A percentile compares a stretch with the other conserved stretches of the same genome.
Conservation (phyloP, 2,888 invertebrate genomes). For the Phlogophora meticulosa region DNA sequence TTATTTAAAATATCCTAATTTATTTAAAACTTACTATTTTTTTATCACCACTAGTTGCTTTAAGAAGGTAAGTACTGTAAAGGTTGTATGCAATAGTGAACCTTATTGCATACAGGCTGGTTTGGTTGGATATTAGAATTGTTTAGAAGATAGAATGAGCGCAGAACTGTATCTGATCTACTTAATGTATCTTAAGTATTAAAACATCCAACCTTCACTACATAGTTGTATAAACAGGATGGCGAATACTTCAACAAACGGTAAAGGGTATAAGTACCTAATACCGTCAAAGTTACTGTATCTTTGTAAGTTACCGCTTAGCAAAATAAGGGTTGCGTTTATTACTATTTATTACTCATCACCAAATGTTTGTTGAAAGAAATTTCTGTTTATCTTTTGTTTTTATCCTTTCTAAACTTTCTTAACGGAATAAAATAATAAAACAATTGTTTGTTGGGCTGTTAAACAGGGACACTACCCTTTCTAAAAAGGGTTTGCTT, state of each 20-base stretch:
- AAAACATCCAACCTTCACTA: neutral
- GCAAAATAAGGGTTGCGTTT: constrained; percentile 25
- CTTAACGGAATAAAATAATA: constrained; percentile 33
- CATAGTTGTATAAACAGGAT: neutral
- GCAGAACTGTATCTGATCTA: too few species aligned
- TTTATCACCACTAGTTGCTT: too few species aligned
- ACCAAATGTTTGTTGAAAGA: constrained; percentile 11
- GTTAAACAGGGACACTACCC: constrained; percentile 13
- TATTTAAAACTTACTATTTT: too few species aligned
- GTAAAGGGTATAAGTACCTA: neutral
- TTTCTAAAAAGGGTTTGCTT: constrained; percentile 49
- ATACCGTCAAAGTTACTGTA: neutral
- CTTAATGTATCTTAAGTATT: too few species aligned
- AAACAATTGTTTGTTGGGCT: constrained; percentile 35
- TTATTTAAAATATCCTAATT: too few species aligned
- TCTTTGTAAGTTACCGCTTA: neutral
- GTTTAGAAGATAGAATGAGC: too few species aligned
- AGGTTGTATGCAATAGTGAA: too few species aligned
- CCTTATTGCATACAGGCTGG: too few species aligned
- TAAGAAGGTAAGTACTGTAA: too few species aligned
- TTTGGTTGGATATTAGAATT: too few species aligned
- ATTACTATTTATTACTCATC: constrained; percentile 5
- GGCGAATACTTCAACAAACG: constrained; percentile 11
- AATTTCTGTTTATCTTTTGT: constrained; percentile 16
- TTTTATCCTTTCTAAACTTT: constrained; percentile 37